Evolutionary conservation across 2,888 invertebrate species (phyloP), one percentile per base, ranked within the genome.

Genomic region (Latrodectus elegans): DNA sequence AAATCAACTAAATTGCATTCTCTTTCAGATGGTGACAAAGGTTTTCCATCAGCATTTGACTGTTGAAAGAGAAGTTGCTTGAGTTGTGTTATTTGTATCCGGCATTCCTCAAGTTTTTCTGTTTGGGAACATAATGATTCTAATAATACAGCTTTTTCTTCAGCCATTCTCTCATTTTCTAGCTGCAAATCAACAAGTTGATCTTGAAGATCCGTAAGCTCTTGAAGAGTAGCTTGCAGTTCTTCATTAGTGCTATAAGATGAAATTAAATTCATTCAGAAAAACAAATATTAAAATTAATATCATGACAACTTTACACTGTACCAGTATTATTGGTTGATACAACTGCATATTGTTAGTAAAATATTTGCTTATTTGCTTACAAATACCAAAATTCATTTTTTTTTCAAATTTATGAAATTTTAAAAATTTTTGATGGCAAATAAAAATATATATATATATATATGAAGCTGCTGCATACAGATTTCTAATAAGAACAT

Each of bases 111-210:
- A 0, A 98, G 93, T 92, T 97, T 96, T 92, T 97, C 97, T 0
- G 97, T 97, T 93, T 98, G 98, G 22, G 97, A 94, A 92, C 97
- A 97, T 65, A 98, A 93, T 22, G 97, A 97, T 92, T 97, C 97
- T 76, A 97, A 94, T 90, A 98, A 94, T 72, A 97, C 95, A 90
- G 95, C 95, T 92, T 97, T 97, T 93, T 98, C 98, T 90, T 97
- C 97, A 9, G 95, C 94, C 55, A 98, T 94, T 84, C 96, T 94
- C 89, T 97, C 96, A 92, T 97, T 97, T 92, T 97, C 97, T 8
- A 95, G 94, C 92, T 97, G 97, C 4, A 97, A 94, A 91, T 97
- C 97, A 26, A 95, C 95, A 89, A 97, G 93, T 92, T 97, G 96
- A 9, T 95, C 94, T 92, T 98, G 97, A 65, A 98, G 93, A 92